These are phyloP conservation scores for Scortum barcoo DNA, from an alignment of 2,113 vertebrate species.

Conservation along the genomic window DNA sequence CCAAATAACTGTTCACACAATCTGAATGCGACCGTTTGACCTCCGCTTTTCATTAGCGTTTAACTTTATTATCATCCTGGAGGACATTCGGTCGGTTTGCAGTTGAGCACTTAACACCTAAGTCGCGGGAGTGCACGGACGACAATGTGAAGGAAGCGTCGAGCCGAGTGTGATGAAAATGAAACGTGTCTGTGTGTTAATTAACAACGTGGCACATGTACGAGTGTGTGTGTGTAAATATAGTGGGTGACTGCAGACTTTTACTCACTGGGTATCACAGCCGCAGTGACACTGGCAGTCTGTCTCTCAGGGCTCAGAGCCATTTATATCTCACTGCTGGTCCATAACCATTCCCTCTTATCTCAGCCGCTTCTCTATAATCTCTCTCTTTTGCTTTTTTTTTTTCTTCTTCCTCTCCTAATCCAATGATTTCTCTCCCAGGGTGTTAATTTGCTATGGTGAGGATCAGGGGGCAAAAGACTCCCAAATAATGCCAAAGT, in stretches of 20 bases:
- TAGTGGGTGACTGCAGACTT: slow-evolving; percentile 5
- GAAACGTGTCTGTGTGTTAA: not conserved
- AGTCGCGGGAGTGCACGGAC: slow-evolving; percentile 22
- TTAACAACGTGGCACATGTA: not conserved
- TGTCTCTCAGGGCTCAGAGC: slow-evolving; percentile 51
- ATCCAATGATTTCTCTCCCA: slow-evolving; percentile 68
- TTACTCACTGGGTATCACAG: slow-evolving; percentile 31
- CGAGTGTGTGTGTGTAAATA: slow-evolving; percentile 28
- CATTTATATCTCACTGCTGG: slow-evolving; percentile 61
- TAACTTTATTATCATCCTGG: slow-evolving; percentile 22
- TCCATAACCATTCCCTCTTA: slow-evolving; percentile 67
- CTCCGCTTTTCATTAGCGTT: not conserved
- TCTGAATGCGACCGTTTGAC: not conserved
- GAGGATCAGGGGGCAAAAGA: slow-evolving; percentile 62
- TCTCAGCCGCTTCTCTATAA: slow-evolving; percentile 52
- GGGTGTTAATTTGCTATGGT: slow-evolving; percentile 71
- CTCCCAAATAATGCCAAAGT: slow-evolving; percentile 47
- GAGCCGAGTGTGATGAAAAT: not conserved
- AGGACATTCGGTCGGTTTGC: slow-evolving; percentile 22
- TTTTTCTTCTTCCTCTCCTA: slow-evolving; percentile 12
- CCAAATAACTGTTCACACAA: slow-evolving; percentile 8
- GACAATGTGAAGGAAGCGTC: slow-evolving; percentile 25
- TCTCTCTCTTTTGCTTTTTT: slow-evolving; percentile 47
- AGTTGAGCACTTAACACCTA: slow-evolving; percentile 22
- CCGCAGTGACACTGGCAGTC: slow-evolving; percentile 28